phyloP scores from a whole-genome alignment of 2,888 invertebrate genomes.

The Phytoseiulus persimilis region DNA sequence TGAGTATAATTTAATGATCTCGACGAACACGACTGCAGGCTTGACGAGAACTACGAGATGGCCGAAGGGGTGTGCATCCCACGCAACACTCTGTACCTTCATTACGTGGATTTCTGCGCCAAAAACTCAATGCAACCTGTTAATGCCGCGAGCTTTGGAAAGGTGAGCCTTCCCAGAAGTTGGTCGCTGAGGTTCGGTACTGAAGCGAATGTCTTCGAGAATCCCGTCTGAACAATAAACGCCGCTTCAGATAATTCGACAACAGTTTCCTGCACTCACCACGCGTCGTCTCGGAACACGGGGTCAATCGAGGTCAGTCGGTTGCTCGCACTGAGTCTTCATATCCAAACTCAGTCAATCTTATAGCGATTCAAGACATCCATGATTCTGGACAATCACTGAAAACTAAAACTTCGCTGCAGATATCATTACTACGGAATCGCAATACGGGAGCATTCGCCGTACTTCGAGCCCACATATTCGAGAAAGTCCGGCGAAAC shows the following conservation, averaged over 20 bases:
- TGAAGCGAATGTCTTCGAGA: too few relatives aligned
- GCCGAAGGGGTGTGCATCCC: conserved; percentile 55
- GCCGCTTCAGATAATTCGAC: conserved; percentile 56
- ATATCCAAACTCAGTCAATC: too few relatives aligned
- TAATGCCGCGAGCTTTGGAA: conserved; percentile 55
- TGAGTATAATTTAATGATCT: not conserved
- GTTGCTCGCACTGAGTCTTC: too few relatives aligned
- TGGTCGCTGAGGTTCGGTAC: too few relatives aligned
- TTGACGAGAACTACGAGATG: conserved; percentile 54
- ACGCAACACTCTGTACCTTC: conserved; percentile 53
- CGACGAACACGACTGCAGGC: conserved; percentile 45
- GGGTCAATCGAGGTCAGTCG: conserved; percentile 53
- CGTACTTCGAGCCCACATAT: conserved; percentile 52
- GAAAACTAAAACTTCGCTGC: not conserved
- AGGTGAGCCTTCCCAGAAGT: conserved; percentile 48
- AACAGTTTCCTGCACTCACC: conserved; percentile 54
- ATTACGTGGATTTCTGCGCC: conserved; percentile 54
- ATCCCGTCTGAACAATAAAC: too few relatives aligned
- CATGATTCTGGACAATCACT: too few relatives aligned
- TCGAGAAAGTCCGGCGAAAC: conserved; percentile 51
- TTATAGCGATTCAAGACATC: too few relatives aligned
- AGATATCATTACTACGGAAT: conserved; percentile 55
- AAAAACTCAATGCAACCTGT: conserved; percentile 53
- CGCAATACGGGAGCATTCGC: conserved; percentile 52
- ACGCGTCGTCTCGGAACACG: conserved; percentile 54